Evolutionary conservation across 2,797 vertebrate species (phyloP), one percentile per base, ranked within the genome.

Genomic region (Gallinago stenura): DNA sequence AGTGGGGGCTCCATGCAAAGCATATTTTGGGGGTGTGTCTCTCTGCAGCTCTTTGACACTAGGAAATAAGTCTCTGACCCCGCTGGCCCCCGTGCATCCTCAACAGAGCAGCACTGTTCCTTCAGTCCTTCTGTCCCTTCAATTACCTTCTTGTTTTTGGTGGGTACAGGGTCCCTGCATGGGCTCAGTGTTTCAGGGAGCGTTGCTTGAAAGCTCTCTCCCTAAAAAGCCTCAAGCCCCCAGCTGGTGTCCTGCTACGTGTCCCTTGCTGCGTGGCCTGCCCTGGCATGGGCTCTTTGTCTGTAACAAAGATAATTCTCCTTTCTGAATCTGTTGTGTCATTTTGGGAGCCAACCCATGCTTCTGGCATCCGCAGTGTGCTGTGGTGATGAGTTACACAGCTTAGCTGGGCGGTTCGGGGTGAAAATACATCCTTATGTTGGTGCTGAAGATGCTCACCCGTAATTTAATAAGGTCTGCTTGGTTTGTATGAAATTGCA

Each of bases 71-170:
- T 76, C 26, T 83, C 33, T 7, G 56, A 82, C 89, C 70, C 66
- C 9, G 4, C 18, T 91, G 85, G 10, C 64, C 64, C 31, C 39
- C 1, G 4, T 1, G 2, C 35, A 43, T 79, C 83, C 81, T 87
- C 33, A 41, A 93, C 71, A 93, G 70, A 95, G 62, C 81, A 76
- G 51, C 66, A 72, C 78, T 96, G 89, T 89, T 95, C 54, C 64
- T 88, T 88, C 41, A 46, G 31, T 65, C 68, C 54, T 66, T 77
- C 77, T 82, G 56, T 31, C 73, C 50, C 54, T 93, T 86, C 77
- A 90, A 33, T 93, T 83, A 75, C 73, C 80, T 91, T 86, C 91
- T 92, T 88, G 85, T 78, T 81, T 91, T 62, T 0, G 0, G 46
- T 77, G 79, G 35, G 12, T 80, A n/a, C 71, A 45, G 68, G 28